A percentile compares a stretch with the other conserved stretches of the same genome.
Conservation (phyloP, 2,113 vertebrate genomes). For the Perccottus glenii region DNA sequence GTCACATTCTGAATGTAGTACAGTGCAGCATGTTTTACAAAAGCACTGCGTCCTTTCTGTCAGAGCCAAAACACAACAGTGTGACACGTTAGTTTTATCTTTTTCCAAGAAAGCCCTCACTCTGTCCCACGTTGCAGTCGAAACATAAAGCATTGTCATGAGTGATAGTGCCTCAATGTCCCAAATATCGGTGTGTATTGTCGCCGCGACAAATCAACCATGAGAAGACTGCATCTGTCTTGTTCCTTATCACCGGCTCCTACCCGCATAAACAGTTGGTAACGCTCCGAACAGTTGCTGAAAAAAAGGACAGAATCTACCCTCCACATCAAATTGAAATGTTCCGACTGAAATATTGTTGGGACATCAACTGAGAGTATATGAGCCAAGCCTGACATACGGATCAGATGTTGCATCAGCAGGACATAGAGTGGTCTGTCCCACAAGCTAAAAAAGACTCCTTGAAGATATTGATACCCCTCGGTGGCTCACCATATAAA, state of each 20-base stretch:
- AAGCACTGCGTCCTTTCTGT: slow-evolving; percentile 43
- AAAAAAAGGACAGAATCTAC: slow-evolving; percentile 61
- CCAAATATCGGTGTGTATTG: slow-evolving; percentile 65
- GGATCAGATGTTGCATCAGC: slow-evolving; percentile 65
- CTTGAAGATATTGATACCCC: slow-evolving; percentile 30
- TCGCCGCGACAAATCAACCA: slow-evolving; percentile 67
- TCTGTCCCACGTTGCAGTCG: slow-evolving; percentile 39
- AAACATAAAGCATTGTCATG: slow-evolving; percentile 54
- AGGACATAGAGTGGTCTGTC: slow-evolving; percentile 37
- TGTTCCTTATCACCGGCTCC: slow-evolving; percentile 63
- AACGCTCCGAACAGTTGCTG: slow-evolving; percentile 46
- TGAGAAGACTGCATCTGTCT: slow-evolving; percentile 62
- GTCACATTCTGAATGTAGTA: slow-evolving; percentile 54
- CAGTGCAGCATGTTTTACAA: slow-evolving; percentile 45
- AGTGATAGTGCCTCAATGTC: slow-evolving; percentile 56
- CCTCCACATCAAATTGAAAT: slow-evolving; percentile 75
- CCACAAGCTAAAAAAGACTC: slow-evolving; percentile 21
- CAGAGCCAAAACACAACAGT: slow-evolving; percentile 62
- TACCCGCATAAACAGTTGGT: slow-evolving; percentile 59
- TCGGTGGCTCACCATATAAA: background rate
- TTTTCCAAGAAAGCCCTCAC: slow-evolving; percentile 43
- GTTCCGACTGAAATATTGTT: slow-evolving; percentile 72
- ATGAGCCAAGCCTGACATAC: slow-evolving; percentile 52
- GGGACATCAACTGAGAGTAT: slow-evolving; percentile 56
- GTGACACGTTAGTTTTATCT: slow-evolving; percentile 45